Percentiles rank a stretch among this genome's conserved stretches.
These are phyloP conservation scores for Phrynocephalus versicolor DNA, from an alignment of 2,113 vertebrate genomes.

Conservation along the genomic window DNA sequence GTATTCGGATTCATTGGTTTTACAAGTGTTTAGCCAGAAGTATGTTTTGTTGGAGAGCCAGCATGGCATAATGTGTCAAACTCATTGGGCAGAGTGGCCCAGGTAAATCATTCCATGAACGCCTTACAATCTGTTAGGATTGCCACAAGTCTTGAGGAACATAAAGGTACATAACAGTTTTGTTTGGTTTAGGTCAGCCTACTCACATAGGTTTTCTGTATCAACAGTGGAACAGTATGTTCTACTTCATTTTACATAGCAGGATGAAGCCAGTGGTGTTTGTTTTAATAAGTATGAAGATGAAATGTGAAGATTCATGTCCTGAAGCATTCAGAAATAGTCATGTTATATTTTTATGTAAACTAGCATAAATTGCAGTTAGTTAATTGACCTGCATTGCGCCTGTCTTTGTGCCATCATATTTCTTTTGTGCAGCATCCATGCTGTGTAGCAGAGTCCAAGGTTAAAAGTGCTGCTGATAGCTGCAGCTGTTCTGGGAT, in stretches of 20 bases:
- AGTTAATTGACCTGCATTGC: neutral
- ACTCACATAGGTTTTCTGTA: neutral
- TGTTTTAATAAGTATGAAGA: neutral
- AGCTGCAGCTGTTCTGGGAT: neutral
- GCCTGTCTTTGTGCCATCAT: neutral
- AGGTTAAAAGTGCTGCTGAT: neutral
- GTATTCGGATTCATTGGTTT: too few species aligned
- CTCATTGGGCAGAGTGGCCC: too few species aligned
- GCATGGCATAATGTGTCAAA: too few species aligned
- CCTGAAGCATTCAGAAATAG: neutral
- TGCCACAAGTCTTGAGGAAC: too few species aligned
- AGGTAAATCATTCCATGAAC: too few species aligned
- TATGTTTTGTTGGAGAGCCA: neutral
- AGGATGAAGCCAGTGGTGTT: neutral
- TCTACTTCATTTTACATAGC: neutral
- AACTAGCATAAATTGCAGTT: neutral
- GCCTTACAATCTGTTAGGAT: too few species aligned
- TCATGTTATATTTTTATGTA: neutral
- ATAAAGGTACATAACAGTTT: too few species aligned
- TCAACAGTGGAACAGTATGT: neutral
- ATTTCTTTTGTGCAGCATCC: neutral
- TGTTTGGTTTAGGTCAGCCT: neutral
- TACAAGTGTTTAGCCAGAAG: neutral
- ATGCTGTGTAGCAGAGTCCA: neutral
- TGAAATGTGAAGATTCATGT: neutral